Conservation (phyloP, 2,888 invertebrate species). For the Malachius bipustulatus region DNA sequence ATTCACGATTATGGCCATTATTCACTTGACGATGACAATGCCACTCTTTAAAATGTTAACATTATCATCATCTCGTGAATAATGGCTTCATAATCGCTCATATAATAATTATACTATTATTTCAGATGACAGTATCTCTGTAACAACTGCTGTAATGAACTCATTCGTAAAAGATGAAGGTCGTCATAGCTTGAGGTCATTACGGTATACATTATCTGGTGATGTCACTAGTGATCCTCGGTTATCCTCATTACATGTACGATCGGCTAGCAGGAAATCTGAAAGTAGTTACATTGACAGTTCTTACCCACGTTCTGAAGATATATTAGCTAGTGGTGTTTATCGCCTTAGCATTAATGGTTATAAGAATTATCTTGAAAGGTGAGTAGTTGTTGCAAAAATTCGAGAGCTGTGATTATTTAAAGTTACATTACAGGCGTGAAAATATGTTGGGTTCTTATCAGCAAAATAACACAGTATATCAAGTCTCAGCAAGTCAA, state of each 20-base stretch:
- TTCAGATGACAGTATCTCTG: constrained; percentile 31
- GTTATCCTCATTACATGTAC: constrained; percentile 23
- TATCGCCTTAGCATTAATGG: constrained; percentile 32
- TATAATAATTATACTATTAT: no score
- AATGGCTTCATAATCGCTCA: no score
- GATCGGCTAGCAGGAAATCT: constrained; percentile 26
- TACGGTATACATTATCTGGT: constrained; percentile 25
- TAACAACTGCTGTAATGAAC: constrained; percentile 27
- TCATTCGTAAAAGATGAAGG: constrained; percentile 28
- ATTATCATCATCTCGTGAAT: no score
- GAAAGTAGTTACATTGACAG: constrained; percentile 24
- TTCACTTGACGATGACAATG: no score
- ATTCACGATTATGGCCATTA: no score
- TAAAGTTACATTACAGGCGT: no score
- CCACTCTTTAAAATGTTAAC: no score
- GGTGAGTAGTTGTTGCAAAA: no score
- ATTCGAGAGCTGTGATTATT: no score
- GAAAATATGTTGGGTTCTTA: no score
- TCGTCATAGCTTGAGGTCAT: constrained; percentile 31
- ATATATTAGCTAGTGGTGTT: constrained; percentile 27
- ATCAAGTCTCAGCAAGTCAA: no score
- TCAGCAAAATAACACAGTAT: no score
- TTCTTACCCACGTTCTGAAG: constrained; percentile 27
- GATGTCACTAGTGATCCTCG: constrained; percentile 24
- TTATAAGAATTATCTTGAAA: constrained; percentile 32